phyloP scores from a whole-genome alignment of 2,888 invertebrate species.

The Drosophila recens region DNA sequence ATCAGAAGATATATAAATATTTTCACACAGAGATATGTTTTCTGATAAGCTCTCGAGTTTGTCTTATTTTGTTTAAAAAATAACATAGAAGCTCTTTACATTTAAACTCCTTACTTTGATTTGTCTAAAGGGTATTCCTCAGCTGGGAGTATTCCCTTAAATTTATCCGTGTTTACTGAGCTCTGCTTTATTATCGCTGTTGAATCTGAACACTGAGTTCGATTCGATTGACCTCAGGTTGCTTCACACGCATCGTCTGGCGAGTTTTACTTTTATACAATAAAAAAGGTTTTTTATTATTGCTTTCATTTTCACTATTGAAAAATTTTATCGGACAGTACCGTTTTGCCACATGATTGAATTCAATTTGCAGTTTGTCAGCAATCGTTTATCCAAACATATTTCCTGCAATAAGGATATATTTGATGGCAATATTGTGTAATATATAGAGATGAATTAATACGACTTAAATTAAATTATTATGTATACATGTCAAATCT shows the following conservation, averaged over 20 bases:
- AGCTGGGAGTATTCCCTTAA: not conserved
- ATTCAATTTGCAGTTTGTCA: conserved; percentile 49
- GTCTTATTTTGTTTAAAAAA: too few species aligned
- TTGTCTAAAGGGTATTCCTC: not conserved
- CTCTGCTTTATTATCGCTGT: conserved; percentile 35
- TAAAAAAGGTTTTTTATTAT: conserved; percentile 1
- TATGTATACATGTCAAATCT: not conserved
- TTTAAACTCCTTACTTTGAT: not conserved
- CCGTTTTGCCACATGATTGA: conserved; percentile 55
- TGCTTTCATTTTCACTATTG: conserved; percentile 10
- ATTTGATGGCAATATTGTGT: conserved; percentile 11
- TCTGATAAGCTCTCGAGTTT: too few species aligned
- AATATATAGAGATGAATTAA: conserved; percentile 1
- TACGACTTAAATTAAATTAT: not conserved
- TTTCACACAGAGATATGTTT: too few species aligned
- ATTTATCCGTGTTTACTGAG: conserved; percentile 5
- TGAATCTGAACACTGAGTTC: conserved; percentile 29
- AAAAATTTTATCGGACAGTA: conserved; percentile 31
- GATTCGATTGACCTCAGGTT: conserved; percentile 43
- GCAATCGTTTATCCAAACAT: conserved; percentile 18
- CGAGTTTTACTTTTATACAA: conserved; percentile 5
- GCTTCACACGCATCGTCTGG: conserved; percentile 32
- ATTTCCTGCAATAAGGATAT: not conserved
- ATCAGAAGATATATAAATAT: too few species aligned
- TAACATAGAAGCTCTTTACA: not conserved